These are phyloP conservation scores for Prosopocoilus inquinatus DNA, from an alignment of 2,888 invertebrate species.

Conservation along the genomic window DNA sequence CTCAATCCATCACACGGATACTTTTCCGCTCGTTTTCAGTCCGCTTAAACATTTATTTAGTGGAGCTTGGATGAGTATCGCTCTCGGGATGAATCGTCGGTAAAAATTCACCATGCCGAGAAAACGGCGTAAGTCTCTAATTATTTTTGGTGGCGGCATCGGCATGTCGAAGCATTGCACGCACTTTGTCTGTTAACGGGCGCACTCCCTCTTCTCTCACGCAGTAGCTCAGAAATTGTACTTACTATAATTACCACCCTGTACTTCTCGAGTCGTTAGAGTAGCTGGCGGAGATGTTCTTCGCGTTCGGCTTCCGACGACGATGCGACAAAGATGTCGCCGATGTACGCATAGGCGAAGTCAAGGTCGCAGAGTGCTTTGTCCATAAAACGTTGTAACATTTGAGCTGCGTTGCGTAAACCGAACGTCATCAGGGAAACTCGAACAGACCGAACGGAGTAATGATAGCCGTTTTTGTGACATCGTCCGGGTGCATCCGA, in stretches of 20 bases:
- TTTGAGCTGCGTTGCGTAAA: conserved; percentile 45
- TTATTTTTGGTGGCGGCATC: neutral
- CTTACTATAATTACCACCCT: neutral
- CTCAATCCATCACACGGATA: neutral
- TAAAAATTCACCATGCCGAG: too few species aligned
- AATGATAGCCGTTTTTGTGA: conserved; percentile 33
- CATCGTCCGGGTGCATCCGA: conserved; percentile 36
- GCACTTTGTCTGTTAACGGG: neutral
- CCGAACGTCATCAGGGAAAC: conserved; percentile 41
- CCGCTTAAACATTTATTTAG: too few species aligned
- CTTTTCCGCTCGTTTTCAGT: too few species aligned
- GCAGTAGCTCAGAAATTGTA: neutral
- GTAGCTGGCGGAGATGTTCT: neutral
- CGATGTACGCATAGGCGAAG: conserved; percentile 36
- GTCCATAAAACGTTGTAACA: too few species aligned
- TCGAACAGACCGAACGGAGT: conserved; percentile 35
- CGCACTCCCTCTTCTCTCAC: neutral
- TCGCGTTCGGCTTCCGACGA: too few species aligned
- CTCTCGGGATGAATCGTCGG: too few species aligned
- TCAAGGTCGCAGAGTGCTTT: conserved; percentile 33
- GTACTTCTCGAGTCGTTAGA: neutral
- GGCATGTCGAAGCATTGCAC: neutral
- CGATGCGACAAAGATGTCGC: conserved; percentile 23
- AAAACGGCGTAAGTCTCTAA: neutral
- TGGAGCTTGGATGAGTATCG: too few species aligned